Conservation (phyloP, 2,888 invertebrate species). For the Rhyacophila evoluta region DNA sequence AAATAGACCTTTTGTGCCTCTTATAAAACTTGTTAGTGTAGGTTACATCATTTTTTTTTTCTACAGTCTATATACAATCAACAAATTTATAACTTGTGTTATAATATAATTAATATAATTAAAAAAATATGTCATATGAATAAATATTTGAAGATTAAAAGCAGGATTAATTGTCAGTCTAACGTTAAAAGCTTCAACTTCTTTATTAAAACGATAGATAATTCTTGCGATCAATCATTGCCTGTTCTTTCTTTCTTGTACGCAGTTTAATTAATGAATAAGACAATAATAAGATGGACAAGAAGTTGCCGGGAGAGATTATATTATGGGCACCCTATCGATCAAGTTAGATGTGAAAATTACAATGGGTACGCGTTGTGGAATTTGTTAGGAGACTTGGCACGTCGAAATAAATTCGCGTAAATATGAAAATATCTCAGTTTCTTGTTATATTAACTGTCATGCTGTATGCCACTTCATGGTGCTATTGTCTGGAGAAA, state of each 20-base stretch:
- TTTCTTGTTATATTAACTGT: too few species aligned
- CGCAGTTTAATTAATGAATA: constrained; percentile 47
- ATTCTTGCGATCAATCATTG: constrained; percentile 51
- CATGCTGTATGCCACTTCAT: too few species aligned
- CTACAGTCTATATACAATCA: too few species aligned
- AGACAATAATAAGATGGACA: constrained; percentile 41
- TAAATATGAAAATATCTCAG: too few species aligned
- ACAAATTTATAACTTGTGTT: too few species aligned
- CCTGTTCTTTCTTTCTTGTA: constrained; percentile 37
- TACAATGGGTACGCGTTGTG: background rate
- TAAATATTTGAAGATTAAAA: too few species aligned
- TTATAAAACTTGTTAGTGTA: too few species aligned
- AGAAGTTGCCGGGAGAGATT: constrained; percentile 35
- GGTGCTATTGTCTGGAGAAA: too few species aligned
- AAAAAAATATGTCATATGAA: too few species aligned
- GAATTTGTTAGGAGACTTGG: background rate
- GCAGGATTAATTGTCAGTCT: background rate
- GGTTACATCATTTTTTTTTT: too few species aligned
- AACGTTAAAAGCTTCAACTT: background rate
- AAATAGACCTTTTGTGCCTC: too few species aligned
- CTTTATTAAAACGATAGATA: constrained; percentile 46
- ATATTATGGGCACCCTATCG: background rate
- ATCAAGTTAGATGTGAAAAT: background rate
- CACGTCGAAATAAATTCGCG: background rate
- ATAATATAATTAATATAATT: too few species aligned